Percentiles rank a stretch among this genome's conserved stretches.
Evolutionary conservation across 2,888 invertebrate genomes (phyloP).

Genomic region (Drosophila conformis): DNA sequence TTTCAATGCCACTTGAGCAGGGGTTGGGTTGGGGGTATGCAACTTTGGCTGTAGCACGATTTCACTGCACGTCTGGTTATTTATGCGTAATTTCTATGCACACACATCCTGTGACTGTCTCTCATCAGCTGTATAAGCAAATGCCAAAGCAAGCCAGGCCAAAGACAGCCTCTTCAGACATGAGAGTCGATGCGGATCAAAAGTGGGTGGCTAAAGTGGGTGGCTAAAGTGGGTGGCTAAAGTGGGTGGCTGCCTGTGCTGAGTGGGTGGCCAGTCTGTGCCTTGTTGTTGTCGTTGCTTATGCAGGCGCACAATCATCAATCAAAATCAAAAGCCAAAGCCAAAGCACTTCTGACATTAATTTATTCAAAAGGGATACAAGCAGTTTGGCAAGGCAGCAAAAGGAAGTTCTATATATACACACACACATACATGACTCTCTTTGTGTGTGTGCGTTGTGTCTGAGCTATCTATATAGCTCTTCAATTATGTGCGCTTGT

Average conservation of each 20-base stretch:
- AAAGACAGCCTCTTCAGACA: constrained; percentile 42
- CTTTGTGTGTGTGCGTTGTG: neutral
- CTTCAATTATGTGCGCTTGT: constrained; percentile 54
- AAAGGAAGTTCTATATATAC: constrained; percentile 24
- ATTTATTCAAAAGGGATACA: constrained; percentile 84
- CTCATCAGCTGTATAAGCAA: constrained; percentile 48
- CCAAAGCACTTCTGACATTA: constrained; percentile 84
- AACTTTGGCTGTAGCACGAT: neutral
- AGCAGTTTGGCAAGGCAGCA: constrained; percentile 66
- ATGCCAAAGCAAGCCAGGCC: constrained; percentile 46
- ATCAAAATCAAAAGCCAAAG: constrained; percentile 84
- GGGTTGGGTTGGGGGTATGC: neutral
- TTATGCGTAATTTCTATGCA: constrained; percentile 76
- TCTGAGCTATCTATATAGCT: constrained; percentile 14
- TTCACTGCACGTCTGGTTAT: constrained; percentile 49
- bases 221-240: constrained; percentile 2
- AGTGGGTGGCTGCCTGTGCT: constrained; percentile 17
- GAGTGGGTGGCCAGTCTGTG: constrained; percentile 1
- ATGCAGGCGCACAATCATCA: constrained; percentile 80
- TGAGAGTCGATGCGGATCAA: constrained; percentile 34
- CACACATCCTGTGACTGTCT: constrained; percentile 30
- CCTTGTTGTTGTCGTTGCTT: constrained; percentile 53
- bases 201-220: constrained; percentile 9
- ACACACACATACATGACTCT: constrained; percentile 1
- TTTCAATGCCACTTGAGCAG: constrained; percentile 18